Base-by-base conservation (phyloP, 1,140 invertebrate species). In the Anastrepha obliqua region DNA sequence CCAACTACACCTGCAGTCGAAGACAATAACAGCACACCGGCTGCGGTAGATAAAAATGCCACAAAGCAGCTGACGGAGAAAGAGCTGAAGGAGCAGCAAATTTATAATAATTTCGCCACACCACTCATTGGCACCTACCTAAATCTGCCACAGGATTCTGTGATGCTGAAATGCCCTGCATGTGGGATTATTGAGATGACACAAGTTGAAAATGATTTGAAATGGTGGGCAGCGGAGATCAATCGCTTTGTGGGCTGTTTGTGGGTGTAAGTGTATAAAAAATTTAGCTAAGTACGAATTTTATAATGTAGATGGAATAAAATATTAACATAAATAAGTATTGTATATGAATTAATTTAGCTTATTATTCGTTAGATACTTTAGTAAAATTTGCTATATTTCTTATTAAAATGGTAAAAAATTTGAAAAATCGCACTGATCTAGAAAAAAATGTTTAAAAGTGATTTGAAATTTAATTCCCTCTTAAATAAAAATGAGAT, bases 81-180 rank as follows among this genome's bases (percentile, higher is more conserved):
- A 42, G 85, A 86, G 17, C 8, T 60, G 5, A 89, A 87, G 89
- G 90, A 92, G 58, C 90, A 86, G 6, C 88, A 92, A 47, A 93
- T 93, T 29, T 92, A 92, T 70, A 88, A 90, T 85, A 93, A 93
- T 85, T 93, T 92, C 90, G 92, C 92, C 86, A 93, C 92, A 44
- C 92, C 92, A 0, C 86, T 93, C 70, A 87, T 91, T 0, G 92
- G 92, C 47, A 91, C 91, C 2, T 92, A 90, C 62, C 90, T 92
- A 29, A 93, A 93, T 29, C 81, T 93, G 81, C 92, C 92, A 2
- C 78, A 85, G 7, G 89, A 92, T 8, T 89, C 90, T 1, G 91
- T 91, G 59, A 86, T 89, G 64, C 70, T 93, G 7, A 91, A 90
- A 85, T 93, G 92, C 65, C 92, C 92, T 17, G 89, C 90, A 67